Conservation (phyloP, 2,888 invertebrate species). For the Mythimna impura region DNA sequence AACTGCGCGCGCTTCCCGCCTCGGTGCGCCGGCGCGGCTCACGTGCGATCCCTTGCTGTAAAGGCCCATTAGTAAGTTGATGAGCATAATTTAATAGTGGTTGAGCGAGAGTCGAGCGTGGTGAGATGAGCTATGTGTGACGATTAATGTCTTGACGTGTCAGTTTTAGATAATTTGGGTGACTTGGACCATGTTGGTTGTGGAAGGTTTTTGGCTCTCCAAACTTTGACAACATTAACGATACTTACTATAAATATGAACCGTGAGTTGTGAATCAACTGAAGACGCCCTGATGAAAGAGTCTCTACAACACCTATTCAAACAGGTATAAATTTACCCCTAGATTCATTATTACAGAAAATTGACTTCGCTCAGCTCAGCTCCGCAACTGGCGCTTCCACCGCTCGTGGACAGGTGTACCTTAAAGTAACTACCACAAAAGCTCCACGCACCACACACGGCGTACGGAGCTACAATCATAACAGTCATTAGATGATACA, state of each 20-base stretch:
- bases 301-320: background rate
- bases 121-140: slow-evolving; percentile 17
- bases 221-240: no score
- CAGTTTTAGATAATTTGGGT: background rate
- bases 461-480: slow-evolving; percentile 16
- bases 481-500: slow-evolving; percentile 49
- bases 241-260: no score
- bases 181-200: no score
- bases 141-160: no score
- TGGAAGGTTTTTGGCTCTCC: no score
- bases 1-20: slow-evolving; percentile 34
- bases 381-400: background rate
- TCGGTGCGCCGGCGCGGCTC: slow-evolving; percentile 49
- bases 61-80: slow-evolving; percentile 43
- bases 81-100: slow-evolving; percentile 20
- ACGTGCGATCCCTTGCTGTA: slow-evolving; percentile 30
- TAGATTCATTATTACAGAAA: background rate
- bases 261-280: no score
- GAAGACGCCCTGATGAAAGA: no score
- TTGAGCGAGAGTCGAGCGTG: slow-evolving; percentile 16
- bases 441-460: slow-evolving; percentile 14
- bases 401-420: slow-evolving; percentile 27
- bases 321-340: background rate
- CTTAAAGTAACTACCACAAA: slow-evolving; percentile 4
- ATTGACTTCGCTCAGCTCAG: background rate